Percentiles rank a stretch among this genome's conserved stretches.
phyloP scores from a whole-genome alignment of 2,113 vertebrate genomes.

The Psettodes erumei region DNA sequence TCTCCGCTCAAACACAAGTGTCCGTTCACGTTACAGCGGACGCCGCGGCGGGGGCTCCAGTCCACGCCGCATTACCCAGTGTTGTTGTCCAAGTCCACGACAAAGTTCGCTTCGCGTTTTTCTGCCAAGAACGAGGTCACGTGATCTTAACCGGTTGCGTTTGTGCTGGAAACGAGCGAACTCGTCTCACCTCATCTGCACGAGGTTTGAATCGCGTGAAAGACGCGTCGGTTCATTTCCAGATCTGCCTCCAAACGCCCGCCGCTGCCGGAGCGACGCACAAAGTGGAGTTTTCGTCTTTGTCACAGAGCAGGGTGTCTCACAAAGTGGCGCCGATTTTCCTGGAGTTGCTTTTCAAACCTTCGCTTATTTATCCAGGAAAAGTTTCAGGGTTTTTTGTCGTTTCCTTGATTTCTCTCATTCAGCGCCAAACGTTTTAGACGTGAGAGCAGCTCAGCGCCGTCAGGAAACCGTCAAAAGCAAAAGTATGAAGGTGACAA shows the following conservation, averaged over 20 bases:
- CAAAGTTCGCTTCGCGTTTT: not conserved
- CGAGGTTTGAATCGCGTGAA: conserved; percentile 33
- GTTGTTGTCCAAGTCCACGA: not conserved
- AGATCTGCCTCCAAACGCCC: conserved; percentile 36
- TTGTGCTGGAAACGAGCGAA: conserved; percentile 41
- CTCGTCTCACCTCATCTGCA: conserved; percentile 28
- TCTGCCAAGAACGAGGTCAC: conserved; percentile 37
- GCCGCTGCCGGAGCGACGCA: conserved; percentile 43
- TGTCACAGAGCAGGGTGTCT: too few relatives aligned
- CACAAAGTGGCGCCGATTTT: conserved; percentile 39
- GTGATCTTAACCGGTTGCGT: conserved; percentile 25
- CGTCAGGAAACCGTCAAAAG: not conserved
- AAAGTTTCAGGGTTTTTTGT: conserved; percentile 6
- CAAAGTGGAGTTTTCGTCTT: conserved; percentile 53
- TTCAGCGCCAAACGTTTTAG: not conserved
- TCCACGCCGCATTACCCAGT: too few relatives aligned
- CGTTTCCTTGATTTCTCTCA: conserved; percentile 39
- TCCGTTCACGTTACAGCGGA: conserved; percentile 49
- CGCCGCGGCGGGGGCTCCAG: too few relatives aligned
- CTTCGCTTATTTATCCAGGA: conserved; percentile 35
- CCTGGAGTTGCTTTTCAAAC: conserved; percentile 36
- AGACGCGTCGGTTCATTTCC: conserved; percentile 46
- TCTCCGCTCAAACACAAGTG: conserved; percentile 64
- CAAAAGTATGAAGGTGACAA: not conserved
- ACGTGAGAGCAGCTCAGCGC: conserved; percentile 23